These are phyloP conservation scores for Trichomycterus rosablanca DNA, from an alignment of 2,113 vertebrate genomes.

Conservation along the genomic window DNA sequence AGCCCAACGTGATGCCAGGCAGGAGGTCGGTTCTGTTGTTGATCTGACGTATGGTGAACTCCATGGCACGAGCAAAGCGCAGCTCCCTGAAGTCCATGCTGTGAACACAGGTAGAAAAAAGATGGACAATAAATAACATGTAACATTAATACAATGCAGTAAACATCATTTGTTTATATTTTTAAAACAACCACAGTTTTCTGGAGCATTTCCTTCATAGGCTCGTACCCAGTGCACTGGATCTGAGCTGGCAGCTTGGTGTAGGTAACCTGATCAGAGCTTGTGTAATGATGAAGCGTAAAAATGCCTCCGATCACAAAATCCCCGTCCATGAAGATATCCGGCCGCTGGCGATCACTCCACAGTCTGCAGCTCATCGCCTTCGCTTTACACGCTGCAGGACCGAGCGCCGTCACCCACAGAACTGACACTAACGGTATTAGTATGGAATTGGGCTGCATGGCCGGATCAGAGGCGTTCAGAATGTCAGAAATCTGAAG, in stretches of 20 bases:
- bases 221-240: slow-evolving; percentile 50
- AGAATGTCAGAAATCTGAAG: neutral
- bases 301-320: slow-evolving; percentile 62
- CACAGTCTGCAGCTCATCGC: slow-evolving; percentile 48
- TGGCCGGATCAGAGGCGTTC: neutral
- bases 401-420: slow-evolving; percentile 12
- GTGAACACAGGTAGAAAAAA: slow-evolving; percentile 27
- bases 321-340: slow-evolving; percentile 55
- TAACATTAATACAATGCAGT: neutral
- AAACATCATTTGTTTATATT: neutral
- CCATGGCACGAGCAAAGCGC: slow-evolving; percentile 55
- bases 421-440: slow-evolving; percentile 7
- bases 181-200: neutral
- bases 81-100: slow-evolving; percentile 56
- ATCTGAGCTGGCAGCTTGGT: slow-evolving; percentile 50
- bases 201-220: neutral
- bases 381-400: slow-evolving; percentile 1
- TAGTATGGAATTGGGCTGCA: neutral
- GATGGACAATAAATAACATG: neutral
- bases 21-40: slow-evolving; percentile 61
- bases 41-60: slow-evolving; percentile 63
- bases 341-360: slow-evolving; percentile 41
- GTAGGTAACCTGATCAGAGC: slow-evolving; percentile 48
- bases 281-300: slow-evolving; percentile 49
- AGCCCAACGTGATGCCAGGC: slow-evolving; percentile 55